Base-by-base conservation (phyloP, 2,888 invertebrate species). In the Oscheius sp. region DNA sequence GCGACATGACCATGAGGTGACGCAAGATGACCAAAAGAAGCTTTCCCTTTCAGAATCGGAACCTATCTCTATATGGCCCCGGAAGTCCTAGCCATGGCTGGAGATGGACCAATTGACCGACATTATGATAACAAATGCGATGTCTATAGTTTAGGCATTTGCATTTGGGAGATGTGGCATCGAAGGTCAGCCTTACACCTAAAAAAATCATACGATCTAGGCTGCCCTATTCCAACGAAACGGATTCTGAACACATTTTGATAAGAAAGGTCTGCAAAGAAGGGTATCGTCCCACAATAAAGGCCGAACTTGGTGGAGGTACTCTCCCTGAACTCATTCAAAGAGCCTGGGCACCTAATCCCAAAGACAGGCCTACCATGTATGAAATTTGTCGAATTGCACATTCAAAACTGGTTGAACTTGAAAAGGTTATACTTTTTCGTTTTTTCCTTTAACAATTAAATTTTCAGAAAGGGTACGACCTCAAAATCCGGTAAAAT, bases 61-160 rank as follows among this genome's bases (percentile, higher is more conserved):
- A 65, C 65, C 17, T 65, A 65, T 29, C 20, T 65, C 12, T 65
- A 65, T 42, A 65, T 65, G 65, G 65, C 65, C 10, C 65, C 65
- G 5, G 65, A 65, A 65, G 52, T 65, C 1, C 34, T 65, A 27
- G 65, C 65, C 23, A 12, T 31, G 48, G 64, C 64, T 10, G 17
- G 39, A 23, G 39, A 39, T 20, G 53, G 53, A 17, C 39, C 37
- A 2, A 17, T 37, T 12, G 42, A 39, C 5, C 52, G 53, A 23
- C 52, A 52, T 37, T 65, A 65, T 33, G 53, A 65, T 25, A 25
- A 17, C 6, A 52, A 65, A 31, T 65, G 65, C 25, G 65, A 65
- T 20, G 65, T 65, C 17, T 65, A 53, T 31, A 65, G 65, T 53
- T 42, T 65, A 20, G 65, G 37, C 8, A 65, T 65, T 25, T 39